A percentile compares a stretch with the other conserved stretches of the same genome.
phyloP scores from a whole-genome alignment of 2,113 vertebrate species.

The Podilymbus podiceps region DNA sequence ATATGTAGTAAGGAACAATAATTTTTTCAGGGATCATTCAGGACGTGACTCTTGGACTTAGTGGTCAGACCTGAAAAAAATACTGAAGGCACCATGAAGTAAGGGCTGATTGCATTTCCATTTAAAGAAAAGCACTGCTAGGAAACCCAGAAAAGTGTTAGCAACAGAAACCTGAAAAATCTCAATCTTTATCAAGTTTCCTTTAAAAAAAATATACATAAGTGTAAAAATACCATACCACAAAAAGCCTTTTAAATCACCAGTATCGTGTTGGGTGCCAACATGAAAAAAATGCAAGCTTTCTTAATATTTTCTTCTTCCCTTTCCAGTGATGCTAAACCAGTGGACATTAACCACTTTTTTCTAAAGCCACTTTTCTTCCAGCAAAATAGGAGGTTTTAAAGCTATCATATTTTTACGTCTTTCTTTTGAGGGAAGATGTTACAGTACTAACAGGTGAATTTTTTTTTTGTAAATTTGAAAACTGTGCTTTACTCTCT shows the following conservation, averaged over 20 bases:
- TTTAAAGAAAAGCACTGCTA: neutral
- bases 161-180: neutral
- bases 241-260: neutral
- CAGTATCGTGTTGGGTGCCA: neutral
- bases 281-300: neutral
- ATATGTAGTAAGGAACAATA: neutral
- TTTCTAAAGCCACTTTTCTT: neutral
- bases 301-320: neutral
- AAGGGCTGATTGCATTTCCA: constrained; percentile 1
- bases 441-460: neutral
- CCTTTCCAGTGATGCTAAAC: neutral
- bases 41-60: neutral
- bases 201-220: neutral
- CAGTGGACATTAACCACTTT: neutral
- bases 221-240: neutral
- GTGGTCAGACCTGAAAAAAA: neutral
- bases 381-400: neutral
- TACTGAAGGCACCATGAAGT: neutral
- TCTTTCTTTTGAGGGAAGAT: neutral
- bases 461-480: neutral
- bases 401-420: neutral
- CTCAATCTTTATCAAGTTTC: neutral
- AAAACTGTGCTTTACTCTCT: neutral
- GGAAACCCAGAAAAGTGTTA: neutral
- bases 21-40: neutral